Evolutionary conservation across 1,140 invertebrate genomes (phyloP).

Genomic region (Sycophila sp.): DNA sequence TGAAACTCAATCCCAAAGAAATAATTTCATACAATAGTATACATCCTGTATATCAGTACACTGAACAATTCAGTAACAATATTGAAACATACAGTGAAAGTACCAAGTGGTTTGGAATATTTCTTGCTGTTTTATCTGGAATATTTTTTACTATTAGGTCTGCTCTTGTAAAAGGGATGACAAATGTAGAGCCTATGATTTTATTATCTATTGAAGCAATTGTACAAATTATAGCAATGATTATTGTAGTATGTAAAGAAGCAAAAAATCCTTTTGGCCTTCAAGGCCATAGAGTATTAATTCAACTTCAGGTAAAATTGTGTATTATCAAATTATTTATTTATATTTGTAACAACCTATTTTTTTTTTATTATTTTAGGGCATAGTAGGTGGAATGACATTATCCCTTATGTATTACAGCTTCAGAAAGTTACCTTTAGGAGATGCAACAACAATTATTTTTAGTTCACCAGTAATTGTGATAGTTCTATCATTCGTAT

Average conservation of each 20-base stretch:
- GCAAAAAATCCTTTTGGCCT: constrained; percentile 61
- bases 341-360: neutral
- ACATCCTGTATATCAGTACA: constrained; percentile 57
- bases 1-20: constrained; percentile 59
- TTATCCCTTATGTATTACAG: constrained; percentile 67
- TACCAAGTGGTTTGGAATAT: constrained; percentile 64
- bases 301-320: constrained; percentile 64
- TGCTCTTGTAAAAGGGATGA: constrained; percentile 64
- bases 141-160: constrained; percentile 67
- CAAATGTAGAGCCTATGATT: constrained; percentile 66
- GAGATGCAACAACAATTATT: constrained; percentile 71
- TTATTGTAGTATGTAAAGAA: constrained; percentile 51
- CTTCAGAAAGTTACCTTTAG: constrained; percentile 67
- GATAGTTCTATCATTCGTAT: constrained; percentile 67
- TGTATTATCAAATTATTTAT: neutral
- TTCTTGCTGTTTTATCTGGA: constrained; percentile 66
- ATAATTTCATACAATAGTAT: constrained; percentile 61
- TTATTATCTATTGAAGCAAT: constrained; percentile 61
- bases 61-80: constrained; percentile 60
- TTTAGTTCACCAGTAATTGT: constrained; percentile 71
- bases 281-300: constrained; percentile 58
- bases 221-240: constrained; percentile 62
- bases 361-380: constrained; percentile 50
- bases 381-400: constrained; percentile 66
- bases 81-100: constrained; percentile 55